Evolutionary conservation across 2,113 vertebrate species (phyloP).

Genomic region (Podarcis muralis): DNA sequence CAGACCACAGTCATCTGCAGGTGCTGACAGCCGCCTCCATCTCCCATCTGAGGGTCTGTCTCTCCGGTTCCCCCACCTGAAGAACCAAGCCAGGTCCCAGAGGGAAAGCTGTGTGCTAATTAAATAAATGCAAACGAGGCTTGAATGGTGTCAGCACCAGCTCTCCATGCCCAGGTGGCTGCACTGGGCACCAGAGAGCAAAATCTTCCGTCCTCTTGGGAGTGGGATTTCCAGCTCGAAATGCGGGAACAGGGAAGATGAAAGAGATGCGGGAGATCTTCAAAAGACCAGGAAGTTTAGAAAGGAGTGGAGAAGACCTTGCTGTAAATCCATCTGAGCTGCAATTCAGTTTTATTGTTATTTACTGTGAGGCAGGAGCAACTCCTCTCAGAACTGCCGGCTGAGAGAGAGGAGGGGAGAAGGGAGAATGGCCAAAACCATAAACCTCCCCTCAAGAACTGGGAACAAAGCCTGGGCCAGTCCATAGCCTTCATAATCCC

Average conservation of each 20-base stretch:
- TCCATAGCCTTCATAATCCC: background rate
- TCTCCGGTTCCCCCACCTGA: conserved; percentile 11
- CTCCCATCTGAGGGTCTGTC: conserved; percentile 23
- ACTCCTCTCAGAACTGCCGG: background rate
- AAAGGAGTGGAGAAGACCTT: background rate
- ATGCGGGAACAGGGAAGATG: conserved; percentile 57
- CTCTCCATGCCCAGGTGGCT: background rate
- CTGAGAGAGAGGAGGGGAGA: background rate
- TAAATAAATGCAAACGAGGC: conserved; percentile 67
- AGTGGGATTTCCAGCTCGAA: conserved; percentile 45
- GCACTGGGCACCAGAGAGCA: conserved; percentile 31
- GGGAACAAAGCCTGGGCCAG: background rate
- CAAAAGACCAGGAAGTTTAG: conserved; percentile 67
- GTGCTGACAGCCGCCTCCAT: background rate
- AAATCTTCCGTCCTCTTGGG: conserved; percentile 40
- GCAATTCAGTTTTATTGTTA: conserved; percentile 28
- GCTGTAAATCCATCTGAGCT: conserved; percentile 24
- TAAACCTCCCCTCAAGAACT: background rate
- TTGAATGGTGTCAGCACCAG: conserved; percentile 20
- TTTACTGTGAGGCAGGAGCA: background rate
- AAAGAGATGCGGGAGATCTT: conserved; percentile 62
- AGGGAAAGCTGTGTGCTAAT: conserved; percentile 60
- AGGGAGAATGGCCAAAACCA: background rate
- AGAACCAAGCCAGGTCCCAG: conserved; percentile 56
- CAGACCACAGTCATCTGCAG: too few species aligned